Conservation (phyloP, 2,888 invertebrate genomes). For the Dinocampus coccinellae region DNA sequence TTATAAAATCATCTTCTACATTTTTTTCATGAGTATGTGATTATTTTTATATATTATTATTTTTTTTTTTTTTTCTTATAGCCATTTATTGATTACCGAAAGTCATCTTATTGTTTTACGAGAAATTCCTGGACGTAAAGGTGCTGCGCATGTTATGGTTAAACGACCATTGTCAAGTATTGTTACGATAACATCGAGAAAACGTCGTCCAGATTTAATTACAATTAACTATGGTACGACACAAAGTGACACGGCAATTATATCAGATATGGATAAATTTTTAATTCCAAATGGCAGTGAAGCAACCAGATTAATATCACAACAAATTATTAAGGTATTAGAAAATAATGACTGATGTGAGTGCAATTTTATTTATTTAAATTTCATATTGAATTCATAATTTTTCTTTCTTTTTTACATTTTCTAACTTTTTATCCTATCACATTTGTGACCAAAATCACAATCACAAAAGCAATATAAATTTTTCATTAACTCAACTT, state of each 20-base stretch:
- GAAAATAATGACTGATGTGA: conserved; percentile 63
- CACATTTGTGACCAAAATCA: not conserved
- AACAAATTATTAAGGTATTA: conserved; percentile 83
- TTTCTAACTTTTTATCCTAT: conserved; percentile 33
- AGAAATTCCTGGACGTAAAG: conserved; percentile 81
- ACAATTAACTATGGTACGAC: conserved; percentile 96
- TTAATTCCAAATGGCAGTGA: conserved; percentile 92
- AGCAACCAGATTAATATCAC: conserved; percentile 90
- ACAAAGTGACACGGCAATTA: conserved; percentile 83
- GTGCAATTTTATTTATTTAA: conserved; percentile 33
- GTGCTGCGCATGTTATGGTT: conserved; percentile 87
- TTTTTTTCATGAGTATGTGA: not conserved
- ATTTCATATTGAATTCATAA: not conserved
- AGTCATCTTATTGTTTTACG: conserved; percentile 89
- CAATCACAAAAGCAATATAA: conserved; percentile 25
- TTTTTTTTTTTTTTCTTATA: conserved; percentile 64
- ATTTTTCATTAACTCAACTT: conserved; percentile 9
- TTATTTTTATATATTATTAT: conserved; percentile 19
- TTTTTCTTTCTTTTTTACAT: conserved; percentile 32
- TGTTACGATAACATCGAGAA: conserved; percentile 97
- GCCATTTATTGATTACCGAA: conserved; percentile 87
- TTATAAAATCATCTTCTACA: not conserved
- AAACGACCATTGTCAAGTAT: conserved; percentile 91
- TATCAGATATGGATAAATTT: conserved; percentile 93
- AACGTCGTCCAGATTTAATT: conserved; percentile 93